Base-by-base conservation (phyloP, 2,888 invertebrate genomes). In the Perizoma affinitatum region DNA sequence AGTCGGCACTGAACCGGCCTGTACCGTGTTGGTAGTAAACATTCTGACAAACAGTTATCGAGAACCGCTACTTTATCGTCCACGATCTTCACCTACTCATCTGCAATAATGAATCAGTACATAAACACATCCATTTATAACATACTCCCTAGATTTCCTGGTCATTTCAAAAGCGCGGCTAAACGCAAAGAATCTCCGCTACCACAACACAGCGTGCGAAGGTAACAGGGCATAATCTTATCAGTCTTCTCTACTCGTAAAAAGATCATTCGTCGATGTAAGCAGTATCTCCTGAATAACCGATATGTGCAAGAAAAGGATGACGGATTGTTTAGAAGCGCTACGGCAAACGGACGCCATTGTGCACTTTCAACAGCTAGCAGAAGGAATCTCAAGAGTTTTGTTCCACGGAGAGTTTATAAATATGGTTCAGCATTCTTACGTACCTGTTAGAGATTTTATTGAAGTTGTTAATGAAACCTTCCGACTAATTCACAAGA, bases 21-120 rank as follows among this genome's bases (percentile, higher is more conserved):
- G 93, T 68, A 94, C 93, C 46, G 94, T 84, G 79, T 94, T 94
- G 67, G 94, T 93, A 47, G 94, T 93, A 76, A 94, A 94, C 93
- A 94, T 94, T 62, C 70, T 71, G 70, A 48, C 53, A 63, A 61
- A 65, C 62, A n/a, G 66, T 44, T 65, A 84, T 35, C 9, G 9
- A 49, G 4, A 44, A 49, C 42, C 43, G 34, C 44, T 58, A 58
- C 45, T 38, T 41, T 88, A 73, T 65, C 72, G 70, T 56, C 72
- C 47, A 35, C 84, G 82, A 73, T 77, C n/a, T n/a, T n/a, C 74
- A 73, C 64, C 58, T 68, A 67, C 49, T 67, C 71, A 73, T 72
- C 75, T 78, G 76, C 42, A 78, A 79, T 58, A 74, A 65, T 65
- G 34, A 44, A 49, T 36, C 33, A 41, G 38, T 38, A 10, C 44